Evolutionary conservation across 1,140 invertebrate genomes (phyloP).

Genomic region (Dendroctonus ponderosae): DNA sequence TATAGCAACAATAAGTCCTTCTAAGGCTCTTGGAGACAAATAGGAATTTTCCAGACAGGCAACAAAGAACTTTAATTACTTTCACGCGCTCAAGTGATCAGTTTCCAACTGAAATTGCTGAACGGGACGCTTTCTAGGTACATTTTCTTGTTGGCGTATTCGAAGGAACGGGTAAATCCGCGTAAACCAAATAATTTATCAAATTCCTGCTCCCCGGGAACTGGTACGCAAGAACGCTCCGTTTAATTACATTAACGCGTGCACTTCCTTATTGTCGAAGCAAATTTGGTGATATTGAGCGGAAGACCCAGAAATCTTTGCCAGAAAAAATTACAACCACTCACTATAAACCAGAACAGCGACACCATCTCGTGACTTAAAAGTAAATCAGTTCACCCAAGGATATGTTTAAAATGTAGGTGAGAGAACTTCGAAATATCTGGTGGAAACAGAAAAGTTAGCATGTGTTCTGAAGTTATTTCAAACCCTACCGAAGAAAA

Average conservation of each 20-base stretch:
- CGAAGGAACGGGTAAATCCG: constrained; percentile 25
- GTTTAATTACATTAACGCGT: constrained; percentile 28
- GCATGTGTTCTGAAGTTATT: no score
- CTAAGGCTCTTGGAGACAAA: no score
- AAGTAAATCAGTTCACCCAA: no score
- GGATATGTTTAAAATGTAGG: no score
- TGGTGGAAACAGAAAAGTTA: no score
- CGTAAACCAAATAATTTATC: constrained; percentile 32
- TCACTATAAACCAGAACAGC: no score
- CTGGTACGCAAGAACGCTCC: constrained; percentile 21
- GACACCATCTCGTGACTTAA: no score
- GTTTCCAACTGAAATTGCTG: constrained; percentile 23
- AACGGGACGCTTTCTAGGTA: constrained; percentile 17
- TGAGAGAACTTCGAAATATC: no score
- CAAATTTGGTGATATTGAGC: constrained; percentile 10
- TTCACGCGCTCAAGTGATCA: constrained; percentile 27
- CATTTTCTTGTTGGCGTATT: constrained; percentile 22
- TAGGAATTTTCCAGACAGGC: no score
- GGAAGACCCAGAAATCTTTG: not conserved
- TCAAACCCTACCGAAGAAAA: no score
- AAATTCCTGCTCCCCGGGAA: constrained; percentile 14
- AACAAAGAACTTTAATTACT: constrained; percentile 31
- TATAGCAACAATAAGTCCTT: no score
- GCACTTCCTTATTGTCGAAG: constrained; percentile 9
- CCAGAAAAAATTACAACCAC: not conserved